Evolutionary conservation across 2,888 invertebrate genomes (phyloP), one percentile per base, ranked within the genome.

Genomic region (Allygus modestus): DNA sequence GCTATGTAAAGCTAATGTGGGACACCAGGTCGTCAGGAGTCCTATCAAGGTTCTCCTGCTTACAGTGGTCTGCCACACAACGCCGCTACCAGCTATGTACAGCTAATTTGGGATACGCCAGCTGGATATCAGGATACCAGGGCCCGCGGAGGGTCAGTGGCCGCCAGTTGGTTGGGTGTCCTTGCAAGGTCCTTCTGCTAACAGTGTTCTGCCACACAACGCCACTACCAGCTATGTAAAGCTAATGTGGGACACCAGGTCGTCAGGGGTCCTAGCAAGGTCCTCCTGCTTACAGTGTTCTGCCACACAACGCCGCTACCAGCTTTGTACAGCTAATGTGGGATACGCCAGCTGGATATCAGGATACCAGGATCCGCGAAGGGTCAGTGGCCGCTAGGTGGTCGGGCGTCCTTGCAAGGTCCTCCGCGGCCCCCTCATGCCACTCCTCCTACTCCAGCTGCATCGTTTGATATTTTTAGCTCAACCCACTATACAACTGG

Each of bases 401-500:
- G n/a, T n/a, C n/a, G n/a, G 31, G 17, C 71, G 71, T 71, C 71
- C 71, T 71, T 71, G 71, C 71, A 71, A 71, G 71, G 71, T 71
- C 71, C 71, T 41, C 31, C 31, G 17, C 37, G 1, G 33, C 69
- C 37, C n/a, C 61, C 23, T 28, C 61, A 28, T 23, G 4, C 69
- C 69, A 41, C 15, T 12, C 71, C 69, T 69, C 71, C 37, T 41
- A 4, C 41, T 37, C 20, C 71, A 0, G 31, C 69, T 69, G 4
- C 58, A 20, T 31, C 65, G 4, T 15, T 4, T 28, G 65, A 28
- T 65, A 65, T 65, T 65, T 65, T 65, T 65, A 65, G 65, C 65
- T 65, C 28, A 15, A 31, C 28, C 65, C 26, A 65, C 65, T 17
- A 17, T 65, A 2, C 65, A 15, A 28, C 65, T 28, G 65, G 65